phyloP scores from a whole-genome alignment of 2,888 invertebrate genomes.

The Drosophila rellima region DNA sequence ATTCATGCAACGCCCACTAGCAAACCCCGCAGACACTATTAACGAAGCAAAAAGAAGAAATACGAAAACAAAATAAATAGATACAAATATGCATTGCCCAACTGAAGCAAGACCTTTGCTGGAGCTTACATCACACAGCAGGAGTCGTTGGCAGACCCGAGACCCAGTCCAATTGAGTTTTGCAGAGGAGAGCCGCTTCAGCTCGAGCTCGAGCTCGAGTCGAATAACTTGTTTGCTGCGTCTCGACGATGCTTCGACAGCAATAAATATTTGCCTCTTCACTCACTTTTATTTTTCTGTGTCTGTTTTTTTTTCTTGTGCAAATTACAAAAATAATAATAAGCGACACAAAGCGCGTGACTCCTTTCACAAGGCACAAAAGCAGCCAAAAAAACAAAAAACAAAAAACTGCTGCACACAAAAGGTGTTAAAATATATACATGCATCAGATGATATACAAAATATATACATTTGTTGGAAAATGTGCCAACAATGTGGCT shows the following conservation, averaged over 20 bases:
- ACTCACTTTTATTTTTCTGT: slow-evolving; percentile 51
- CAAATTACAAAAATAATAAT: slow-evolving; percentile 69
- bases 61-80: slow-evolving; percentile 4
- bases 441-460: slow-evolving; percentile 6
- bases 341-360: slow-evolving; percentile 79
- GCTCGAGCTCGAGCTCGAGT: slow-evolving; percentile 17
- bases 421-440: slow-evolving; percentile 67
- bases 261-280: slow-evolving; percentile 75
- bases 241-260: slow-evolving; percentile 63
- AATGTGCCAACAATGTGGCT: slow-evolving; percentile 48
- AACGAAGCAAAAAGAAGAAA: slow-evolving; percentile 3
- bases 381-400: slow-evolving; percentile 49
- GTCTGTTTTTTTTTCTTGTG: slow-evolving; percentile 39
- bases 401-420: slow-evolving; percentile 70
- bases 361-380: slow-evolving; percentile 81
- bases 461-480: slow-evolving; percentile 12
- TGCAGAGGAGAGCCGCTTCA: slow-evolving; percentile 11
- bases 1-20: slow-evolving; percentile 42
- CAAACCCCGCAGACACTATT: slow-evolving; percentile 9
- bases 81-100: slow-evolving; percentile 36
- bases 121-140: slow-evolving; percentile 71
- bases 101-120: slow-evolving; percentile 51
- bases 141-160: slow-evolving; percentile 53
- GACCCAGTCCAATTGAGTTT: slow-evolving; percentile 29
- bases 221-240: slow-evolving; percentile 65